Evolutionary conservation across 1,140 invertebrate genomes (phyloP).

Genomic region (Bemisia tabaci): DNA sequence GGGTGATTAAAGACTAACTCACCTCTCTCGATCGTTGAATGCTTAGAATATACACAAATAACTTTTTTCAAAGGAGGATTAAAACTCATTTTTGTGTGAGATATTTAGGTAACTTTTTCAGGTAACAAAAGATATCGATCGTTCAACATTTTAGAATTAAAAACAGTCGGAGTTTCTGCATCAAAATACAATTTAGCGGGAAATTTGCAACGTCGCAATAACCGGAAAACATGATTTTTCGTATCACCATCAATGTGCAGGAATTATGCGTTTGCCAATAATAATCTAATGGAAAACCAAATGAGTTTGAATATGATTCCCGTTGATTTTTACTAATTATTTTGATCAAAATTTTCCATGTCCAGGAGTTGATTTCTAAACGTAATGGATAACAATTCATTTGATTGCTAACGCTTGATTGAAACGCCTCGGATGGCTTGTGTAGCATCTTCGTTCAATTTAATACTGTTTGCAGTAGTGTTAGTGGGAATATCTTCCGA

Average conservation of each 20-base stretch:
- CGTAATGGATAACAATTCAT: neutral
- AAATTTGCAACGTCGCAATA: neutral
- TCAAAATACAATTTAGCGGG: neutral
- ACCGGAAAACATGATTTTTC: neutral
- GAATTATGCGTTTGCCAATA: neutral
- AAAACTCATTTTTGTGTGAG: neutral
- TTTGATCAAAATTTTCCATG: neutral
- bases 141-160: neutral
- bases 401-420: neutral
- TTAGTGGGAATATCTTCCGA: neutral
- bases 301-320: neutral
- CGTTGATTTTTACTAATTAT: neutral
- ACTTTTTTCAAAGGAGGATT: neutral
- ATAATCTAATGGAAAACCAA: neutral
- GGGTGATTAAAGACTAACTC: no score
- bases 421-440: neutral
- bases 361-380: neutral
- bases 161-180: neutral
- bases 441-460: neutral
- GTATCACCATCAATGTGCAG: neutral
- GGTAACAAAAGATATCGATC: no score
- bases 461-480: neutral
- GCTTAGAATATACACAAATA: neutral
- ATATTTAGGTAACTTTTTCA: neutral
- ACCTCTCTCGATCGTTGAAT: no score